Conservation (phyloP, 2,888 invertebrate genomes). For the Caenorhabditis uteleia region DNA sequence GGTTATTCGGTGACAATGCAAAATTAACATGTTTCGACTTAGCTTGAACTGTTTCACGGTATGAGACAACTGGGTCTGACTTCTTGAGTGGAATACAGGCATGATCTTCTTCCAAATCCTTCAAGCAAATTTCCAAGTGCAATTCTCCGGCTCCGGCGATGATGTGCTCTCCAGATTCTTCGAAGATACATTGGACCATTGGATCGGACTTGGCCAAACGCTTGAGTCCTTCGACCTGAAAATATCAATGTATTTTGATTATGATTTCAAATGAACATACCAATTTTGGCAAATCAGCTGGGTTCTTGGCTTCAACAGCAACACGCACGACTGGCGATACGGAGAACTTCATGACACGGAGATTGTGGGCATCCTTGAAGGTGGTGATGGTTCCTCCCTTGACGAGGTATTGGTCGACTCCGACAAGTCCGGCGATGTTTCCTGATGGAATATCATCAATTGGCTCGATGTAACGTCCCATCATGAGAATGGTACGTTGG, state of each 20-base stretch:
- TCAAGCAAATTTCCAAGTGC: conserved; percentile 98
- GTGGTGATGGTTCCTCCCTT: conserved; percentile 99
- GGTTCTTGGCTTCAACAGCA: conserved; percentile 98
- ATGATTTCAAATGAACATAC: conserved; percentile 73
- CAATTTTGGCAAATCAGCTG: conserved; percentile 96
- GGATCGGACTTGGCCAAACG: conserved; percentile 99
- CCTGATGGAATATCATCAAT: conserved; percentile 99
- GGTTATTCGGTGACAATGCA: conserved; percentile 99
- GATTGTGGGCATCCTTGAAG: conserved; percentile 98
- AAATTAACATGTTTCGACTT: conserved; percentile 93
- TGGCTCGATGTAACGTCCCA: conserved; percentile 99
- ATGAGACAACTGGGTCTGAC: conserved; percentile 97
- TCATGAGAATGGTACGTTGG: conserved; percentile 98
- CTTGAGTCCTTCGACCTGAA: conserved; percentile 79
- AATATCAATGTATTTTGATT: not conserved
- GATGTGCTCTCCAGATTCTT: conserved; percentile 84
- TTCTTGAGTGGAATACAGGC: conserved; percentile 98
- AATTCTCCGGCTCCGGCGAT: conserved; percentile 99
- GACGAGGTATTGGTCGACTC: conserved; percentile 98
- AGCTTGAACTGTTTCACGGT: conserved; percentile 93
- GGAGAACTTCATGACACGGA: conserved; percentile 99
- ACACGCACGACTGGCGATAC: conserved; percentile 99
- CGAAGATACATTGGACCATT: conserved; percentile 95
- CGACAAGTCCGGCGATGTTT: conserved; percentile 99
- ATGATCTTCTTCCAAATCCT: conserved; percentile 84